Evolutionary conservation across 2,888 invertebrate species (phyloP), one percentile per base, ranked within the genome.

Genomic region (Dendrolimus houi): DNA sequence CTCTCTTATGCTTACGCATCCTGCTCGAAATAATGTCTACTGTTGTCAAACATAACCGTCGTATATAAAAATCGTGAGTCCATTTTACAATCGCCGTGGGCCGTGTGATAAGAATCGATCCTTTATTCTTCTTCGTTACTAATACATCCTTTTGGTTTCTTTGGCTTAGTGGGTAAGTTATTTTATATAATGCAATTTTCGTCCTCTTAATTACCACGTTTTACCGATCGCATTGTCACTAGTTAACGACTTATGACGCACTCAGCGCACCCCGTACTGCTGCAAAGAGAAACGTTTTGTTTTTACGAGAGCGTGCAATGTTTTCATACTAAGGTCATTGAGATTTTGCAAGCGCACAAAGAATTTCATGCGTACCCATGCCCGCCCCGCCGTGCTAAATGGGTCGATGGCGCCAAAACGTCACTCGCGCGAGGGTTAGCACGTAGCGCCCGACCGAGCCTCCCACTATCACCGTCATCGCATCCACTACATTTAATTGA

Each of bases 331-430:
- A 74, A 78, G 76, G 75, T 81, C 77, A 76, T 72, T 78, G 78
- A 68, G 73, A 76, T 78, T 75, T 74, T 68, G 72, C 60, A 63
- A 69, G 56, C 70, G 69, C 75, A 83, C 78, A 82, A 81, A 79
- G 77, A 80, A 79, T 79, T 77, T 75, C 62, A 64, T 70, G 70
- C 73, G 66, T 64, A 77, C 77, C 75, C 79, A 82, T 81, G 83
- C 80, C 77, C 81, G 85, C 78, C 80, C 77, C 79, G 77, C 70
- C 69, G 79, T 76, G 82, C 77, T 86, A 87, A 84, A 83, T 86
- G 85, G 89, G 88, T 89, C 87, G 89, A 89, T 90, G 90, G 89
- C 90, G 90, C 88, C 85, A 90, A 84, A 87, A 89, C 87, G 89
- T 88, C 87, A 87, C 69, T 67, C 69, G 65, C 64, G 62, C 63